Evolutionary conservation across 2,888 invertebrate genomes (phyloP).

Genomic region (Cosmia pyralina): DNA sequence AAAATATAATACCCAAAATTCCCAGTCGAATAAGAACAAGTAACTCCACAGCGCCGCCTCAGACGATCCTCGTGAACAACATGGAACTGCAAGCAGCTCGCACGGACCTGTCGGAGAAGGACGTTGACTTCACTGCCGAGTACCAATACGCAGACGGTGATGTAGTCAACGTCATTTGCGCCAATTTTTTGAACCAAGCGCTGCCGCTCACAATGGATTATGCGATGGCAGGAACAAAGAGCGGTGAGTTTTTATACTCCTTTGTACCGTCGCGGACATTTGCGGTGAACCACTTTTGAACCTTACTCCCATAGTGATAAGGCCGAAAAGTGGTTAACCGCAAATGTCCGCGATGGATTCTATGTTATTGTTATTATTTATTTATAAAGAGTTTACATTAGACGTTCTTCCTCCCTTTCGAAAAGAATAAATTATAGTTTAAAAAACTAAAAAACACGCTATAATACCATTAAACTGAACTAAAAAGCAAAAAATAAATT

Average conservation of each 20-base stretch:
- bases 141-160: slow-evolving; percentile 31
- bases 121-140: slow-evolving; percentile 19
- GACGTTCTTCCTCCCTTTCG: neutral
- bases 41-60: slow-evolving; percentile 15
- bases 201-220: neutral
- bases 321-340: too few species aligned
- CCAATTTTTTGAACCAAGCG: accelerated
- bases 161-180: slow-evolving; percentile 13
- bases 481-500: too few species aligned
- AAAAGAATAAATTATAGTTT: too few species aligned
- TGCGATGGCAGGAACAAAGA: neutral
- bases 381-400: neutral
- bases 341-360: too few species aligned
- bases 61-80: slow-evolving; percentile 41
- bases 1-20: neutral
- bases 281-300: too few species aligned
- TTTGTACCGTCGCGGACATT: neutral
- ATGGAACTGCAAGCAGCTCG: slow-evolving; percentile 26
- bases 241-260: slow-evolving; percentile 11
- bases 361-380: neutral
- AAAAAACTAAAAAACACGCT: too few species aligned
- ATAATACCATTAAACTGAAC: too few species aligned
- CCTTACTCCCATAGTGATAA: too few species aligned
- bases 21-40: neutral
- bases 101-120: neutral